Percentiles rank a stretch among this genome's conserved stretches.
These are phyloP conservation scores for Microcebus griseorufus DNA, from an alignment of 2,113 vertebrate genomes.

Conservation along the genomic window DNA sequence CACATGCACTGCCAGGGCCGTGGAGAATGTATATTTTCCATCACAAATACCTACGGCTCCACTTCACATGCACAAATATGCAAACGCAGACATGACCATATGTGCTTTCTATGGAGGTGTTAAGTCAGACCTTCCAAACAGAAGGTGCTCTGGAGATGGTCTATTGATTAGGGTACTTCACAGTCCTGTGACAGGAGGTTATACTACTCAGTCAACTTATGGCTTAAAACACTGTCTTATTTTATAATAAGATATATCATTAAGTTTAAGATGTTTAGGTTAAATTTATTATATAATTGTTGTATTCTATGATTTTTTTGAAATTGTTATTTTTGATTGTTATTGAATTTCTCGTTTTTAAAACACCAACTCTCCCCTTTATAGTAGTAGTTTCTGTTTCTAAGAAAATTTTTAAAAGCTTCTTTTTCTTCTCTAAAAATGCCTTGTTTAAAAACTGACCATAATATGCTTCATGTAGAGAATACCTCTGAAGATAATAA, in stretches of 20 bases:
- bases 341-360: neutral
- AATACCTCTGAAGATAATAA: neutral
- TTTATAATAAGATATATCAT: neutral
- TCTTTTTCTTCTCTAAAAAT: neutral
- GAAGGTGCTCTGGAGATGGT: neutral
- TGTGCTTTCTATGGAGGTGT: too few relatives aligned
- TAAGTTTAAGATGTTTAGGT: neutral
- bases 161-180: too few relatives aligned
- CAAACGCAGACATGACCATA: neutral
- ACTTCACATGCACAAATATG: neutral
- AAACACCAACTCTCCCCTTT: neutral
- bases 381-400: neutral
- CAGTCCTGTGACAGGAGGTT: rapidly evolving
- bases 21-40: rapidly evolving
- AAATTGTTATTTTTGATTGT: neutral
- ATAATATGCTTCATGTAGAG: neutral
- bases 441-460: neutral
- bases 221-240: rapidly evolving
- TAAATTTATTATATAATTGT: neutral
- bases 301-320: neutral
- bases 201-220: rapidly evolving
- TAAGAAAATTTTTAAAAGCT: neutral
- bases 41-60: neutral
- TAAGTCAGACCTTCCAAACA: neutral
- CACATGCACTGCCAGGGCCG: rapidly evolving